Percentiles rank a stretch among this genome's conserved stretches.
Conservation (phyloP, 1,140 invertebrate species). For the Orius laevigatus region DNA sequence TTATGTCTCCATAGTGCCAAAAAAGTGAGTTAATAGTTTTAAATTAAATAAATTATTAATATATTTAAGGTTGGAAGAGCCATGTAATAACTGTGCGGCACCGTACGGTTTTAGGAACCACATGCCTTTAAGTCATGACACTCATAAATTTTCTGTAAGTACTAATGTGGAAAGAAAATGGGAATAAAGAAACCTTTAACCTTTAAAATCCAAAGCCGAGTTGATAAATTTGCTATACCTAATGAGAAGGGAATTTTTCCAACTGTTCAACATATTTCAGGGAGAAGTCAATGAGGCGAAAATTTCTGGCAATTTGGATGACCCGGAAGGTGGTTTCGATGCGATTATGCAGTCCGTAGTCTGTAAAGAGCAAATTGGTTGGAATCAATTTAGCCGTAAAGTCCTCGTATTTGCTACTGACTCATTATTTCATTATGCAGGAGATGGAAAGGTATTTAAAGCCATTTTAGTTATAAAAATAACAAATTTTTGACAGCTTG, state of each 20-base stretch:
- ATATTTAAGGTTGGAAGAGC: conserved; percentile 17
- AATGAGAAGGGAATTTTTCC: neutral
- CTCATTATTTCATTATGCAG: conserved; percentile 94
- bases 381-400: conserved; percentile 77
- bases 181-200: too few species aligned
- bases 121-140: conserved; percentile 27
- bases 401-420: conserved; percentile 95
- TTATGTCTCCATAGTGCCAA: conserved; percentile 69
- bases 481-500: conserved; percentile 32
- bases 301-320: conserved; percentile 94
- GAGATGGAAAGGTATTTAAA: conserved; percentile 67
- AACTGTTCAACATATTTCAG: conserved; percentile 27
- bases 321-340: conserved; percentile 97
- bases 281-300: conserved; percentile 53
- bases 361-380: conserved; percentile 72
- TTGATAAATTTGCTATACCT: too few species aligned
- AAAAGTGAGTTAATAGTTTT: conserved; percentile 36
- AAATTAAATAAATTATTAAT: neutral
- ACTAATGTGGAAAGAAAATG: neutral
- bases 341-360: conserved; percentile 97
- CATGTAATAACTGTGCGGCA: conserved; percentile 25
- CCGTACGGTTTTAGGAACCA: conserved; percentile 33
- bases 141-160: conserved; percentile 26
- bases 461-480: neutral
- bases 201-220: too few species aligned